Base-by-base conservation (phyloP, 1,140 invertebrate species). In the Drosophila albomicans region DNA sequence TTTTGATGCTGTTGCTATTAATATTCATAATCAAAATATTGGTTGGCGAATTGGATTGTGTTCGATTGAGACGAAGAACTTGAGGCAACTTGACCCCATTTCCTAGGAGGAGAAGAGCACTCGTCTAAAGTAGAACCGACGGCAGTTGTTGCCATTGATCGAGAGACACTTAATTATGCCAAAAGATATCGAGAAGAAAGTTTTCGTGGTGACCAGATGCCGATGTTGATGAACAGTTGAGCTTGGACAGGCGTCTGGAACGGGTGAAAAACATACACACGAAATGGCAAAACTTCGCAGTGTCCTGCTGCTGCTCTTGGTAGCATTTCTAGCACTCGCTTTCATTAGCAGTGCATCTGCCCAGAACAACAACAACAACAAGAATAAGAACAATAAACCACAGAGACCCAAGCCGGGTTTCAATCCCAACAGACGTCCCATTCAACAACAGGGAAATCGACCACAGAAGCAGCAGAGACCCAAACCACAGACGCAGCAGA, bases 81-180 rank as follows among this genome's bases (percentile, higher is more conserved):
- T 51, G 41, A 70, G 20, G 61, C 73, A 38, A 52, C 75, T 88
- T 90, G 85, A 89, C 85, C 85, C 85, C 61, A 81, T 89, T 88
- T 76, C 1, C 20, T 7, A 20, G 35, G 43, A 38, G 8, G 35
- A 38, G 35, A 38, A 38, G 38, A 35, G 35, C 74, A 67, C 75
- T 71, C 72, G 62, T 68, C 71, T 51, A 63, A 88, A 89, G 56
- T 79, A 85, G 78, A 85, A 66, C 75, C 54, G 63, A 49, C 43
- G 49, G 45, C 63, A 78, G 46, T 68, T 89, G 85, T 11, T 78
- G 15, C 20, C 20, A 25, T 3, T 15, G 79, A 79, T 86, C 56
- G 81, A 79, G 71, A 63, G 82, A 58, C 64, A 76, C 82, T 86
- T 70, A 64, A 78, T 52, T 35, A 67, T 58, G 78, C 11, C 2